Evolutionary conservation across 2,797 vertebrate species (phyloP).

Genomic region (Chrysocyon brachyurus): DNA sequence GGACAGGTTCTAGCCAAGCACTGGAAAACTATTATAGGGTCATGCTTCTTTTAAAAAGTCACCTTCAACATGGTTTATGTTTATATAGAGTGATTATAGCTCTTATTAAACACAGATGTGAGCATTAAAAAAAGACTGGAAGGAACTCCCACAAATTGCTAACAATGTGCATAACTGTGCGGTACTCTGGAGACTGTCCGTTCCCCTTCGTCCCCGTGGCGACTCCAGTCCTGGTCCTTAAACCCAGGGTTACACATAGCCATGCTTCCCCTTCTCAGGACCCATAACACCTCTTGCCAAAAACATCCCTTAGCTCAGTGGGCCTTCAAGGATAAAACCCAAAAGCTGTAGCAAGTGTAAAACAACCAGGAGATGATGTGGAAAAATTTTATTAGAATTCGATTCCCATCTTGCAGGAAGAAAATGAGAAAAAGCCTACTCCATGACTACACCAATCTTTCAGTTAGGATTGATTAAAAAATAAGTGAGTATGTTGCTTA

Average conservation of each 20-base stretch:
- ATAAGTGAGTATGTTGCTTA: rapidly evolving
- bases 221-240: rapidly evolving
- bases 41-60: not conserved
- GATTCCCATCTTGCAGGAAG: not conserved
- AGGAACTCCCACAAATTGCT: not conserved
- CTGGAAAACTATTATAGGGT: not conserved
- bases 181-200: not conserved
- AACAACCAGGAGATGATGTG: not conserved
- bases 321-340: not conserved
- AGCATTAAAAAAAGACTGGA: not conserved
- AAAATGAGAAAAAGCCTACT: not conserved
- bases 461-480: not conserved
- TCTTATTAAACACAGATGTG: not conserved
- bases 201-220: rapidly evolving
- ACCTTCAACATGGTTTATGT: not conserved
- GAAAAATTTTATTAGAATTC: not conserved
- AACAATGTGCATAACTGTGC: rapidly evolving
- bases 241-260: not conserved
- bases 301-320: not conserved
- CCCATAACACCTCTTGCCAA: not conserved
- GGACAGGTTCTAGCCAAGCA: not conserved
- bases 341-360: not conserved
- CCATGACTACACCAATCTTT: not conserved
- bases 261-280: not conserved
- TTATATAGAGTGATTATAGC: not conserved